These are phyloP conservation scores for Burhinus bistriatus DNA, from an alignment of 2,113 vertebrate genomes.

Conservation along the genomic window DNA sequence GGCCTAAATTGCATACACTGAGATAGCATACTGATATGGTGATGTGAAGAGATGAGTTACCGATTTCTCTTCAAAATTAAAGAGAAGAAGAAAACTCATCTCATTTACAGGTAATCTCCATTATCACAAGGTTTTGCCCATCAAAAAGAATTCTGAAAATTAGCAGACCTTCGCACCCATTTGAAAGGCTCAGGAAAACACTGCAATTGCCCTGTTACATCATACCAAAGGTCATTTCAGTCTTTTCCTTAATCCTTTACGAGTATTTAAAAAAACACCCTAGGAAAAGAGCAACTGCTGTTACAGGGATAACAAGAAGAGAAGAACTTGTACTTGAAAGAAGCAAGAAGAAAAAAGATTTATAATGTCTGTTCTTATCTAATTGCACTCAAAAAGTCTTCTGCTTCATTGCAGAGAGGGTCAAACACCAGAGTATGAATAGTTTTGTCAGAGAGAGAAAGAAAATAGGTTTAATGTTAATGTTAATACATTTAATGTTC, in stretches of 20 bases:
- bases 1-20: neutral
- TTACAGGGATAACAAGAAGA: neutral
- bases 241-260: neutral
- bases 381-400: neutral
- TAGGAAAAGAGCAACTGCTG: neutral
- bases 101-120: neutral
- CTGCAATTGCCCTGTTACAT: neutral
- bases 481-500: neutral
- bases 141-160: neutral
- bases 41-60: neutral
- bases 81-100: neutral
- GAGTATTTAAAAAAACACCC: neutral
- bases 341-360: neutral
- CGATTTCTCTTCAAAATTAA: neutral
- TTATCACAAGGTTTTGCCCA: neutral
- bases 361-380: neutral
- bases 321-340: neutral
- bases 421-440: neutral
- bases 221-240: neutral
- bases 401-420: neutral
- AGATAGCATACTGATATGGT: neutral
- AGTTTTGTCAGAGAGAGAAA: neutral
- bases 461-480: neutral
- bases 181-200: neutral
- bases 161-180: neutral